A percentile compares a stretch with the other conserved stretches of the same genome.
Conservation (phyloP, 1,140 invertebrate genomes). For the Anoplolepis gracilipes region DNA sequence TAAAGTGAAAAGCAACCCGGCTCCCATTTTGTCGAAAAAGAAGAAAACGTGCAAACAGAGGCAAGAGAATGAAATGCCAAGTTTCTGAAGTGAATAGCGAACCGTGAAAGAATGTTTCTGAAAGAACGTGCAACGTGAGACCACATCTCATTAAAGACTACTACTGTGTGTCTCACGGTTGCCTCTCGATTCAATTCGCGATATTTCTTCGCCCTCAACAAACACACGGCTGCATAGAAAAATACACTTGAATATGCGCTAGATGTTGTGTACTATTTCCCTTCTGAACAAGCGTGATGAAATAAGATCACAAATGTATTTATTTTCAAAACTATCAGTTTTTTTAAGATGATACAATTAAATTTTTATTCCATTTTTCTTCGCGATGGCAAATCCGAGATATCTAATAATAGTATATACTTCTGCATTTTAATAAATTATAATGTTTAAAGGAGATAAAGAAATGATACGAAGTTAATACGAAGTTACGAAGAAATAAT, state of each 20-base stretch:
- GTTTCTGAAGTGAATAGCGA: slow-evolving; percentile 30
- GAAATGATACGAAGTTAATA: neutral
- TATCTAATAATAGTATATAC: neutral
- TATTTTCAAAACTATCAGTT: neutral
- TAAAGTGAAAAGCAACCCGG: neutral
- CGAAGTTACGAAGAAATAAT: neutral
- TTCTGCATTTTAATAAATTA: neutral
- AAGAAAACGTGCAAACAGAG: neutral
- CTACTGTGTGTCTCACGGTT: neutral
- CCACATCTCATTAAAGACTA: slow-evolving; percentile 27
- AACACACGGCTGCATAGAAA: neutral
- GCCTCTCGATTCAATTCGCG: slow-evolving; percentile 11
- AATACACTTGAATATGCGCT: neutral
- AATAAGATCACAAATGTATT: neutral
- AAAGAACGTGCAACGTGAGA: neutral
- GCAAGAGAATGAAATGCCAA: neutral
- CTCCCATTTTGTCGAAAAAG: neutral
- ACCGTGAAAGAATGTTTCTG: neutral
- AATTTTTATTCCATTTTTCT: slow-evolving; percentile 10
- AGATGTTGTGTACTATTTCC: neutral
- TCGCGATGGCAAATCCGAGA: neutral
- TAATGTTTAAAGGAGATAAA: neutral
- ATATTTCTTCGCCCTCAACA: neutral
- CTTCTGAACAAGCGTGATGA: neutral
- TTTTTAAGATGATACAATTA: neutral